Evolutionary conservation across 2,113 vertebrate species (phyloP), one percentile per base, ranked within the genome.

Genomic region (Albula glossodonta): DNA sequence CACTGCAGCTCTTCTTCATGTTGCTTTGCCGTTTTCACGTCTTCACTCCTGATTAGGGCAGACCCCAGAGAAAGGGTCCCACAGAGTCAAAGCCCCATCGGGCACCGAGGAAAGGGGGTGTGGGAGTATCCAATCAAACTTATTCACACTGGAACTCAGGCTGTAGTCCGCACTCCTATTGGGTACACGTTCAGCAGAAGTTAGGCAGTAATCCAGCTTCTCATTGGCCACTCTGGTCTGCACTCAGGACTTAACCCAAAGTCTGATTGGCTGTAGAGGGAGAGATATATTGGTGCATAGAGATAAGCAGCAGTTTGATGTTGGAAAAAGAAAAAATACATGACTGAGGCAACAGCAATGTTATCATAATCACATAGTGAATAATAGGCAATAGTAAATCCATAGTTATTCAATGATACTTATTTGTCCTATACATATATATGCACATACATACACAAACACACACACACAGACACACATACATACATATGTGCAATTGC

Each of bases 1-100:
- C 70, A 31, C 70, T 74, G 70, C 70, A 74, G 70, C 70, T 74
- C 70, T 74, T 74, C 70, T 74, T 74, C 70, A 74, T 74, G n/a
- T 74, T 74, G 70, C 7, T 12, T 56, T 12, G 6, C 53, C 7
- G 53, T 56, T 12, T 12, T 56, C 53, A 56, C 19, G 70, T 1
- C 70, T 74, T 31, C 70, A n/a, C 70, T 74, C 22, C n/a, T 19
- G 70, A 9, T 74, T 3, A 9, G 53, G 53, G 53, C 53, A 12
- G 53, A 56, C 6, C 53, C 53, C 53, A 56, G 53, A 12, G 12
- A 56, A 56, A 7, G 6, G 53, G 53, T 56, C 53, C 6, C 53
- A 63, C 70, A n/a, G 5, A n/a, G 70, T 74, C 70, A 74, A 8
- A 74, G 31, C n/a, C 70, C n/a, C 6, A 22, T 22, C 70, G 22